phyloP scores from a whole-genome alignment of 2,113 vertebrate genomes.

The Eptesicus fuscus region DNA sequence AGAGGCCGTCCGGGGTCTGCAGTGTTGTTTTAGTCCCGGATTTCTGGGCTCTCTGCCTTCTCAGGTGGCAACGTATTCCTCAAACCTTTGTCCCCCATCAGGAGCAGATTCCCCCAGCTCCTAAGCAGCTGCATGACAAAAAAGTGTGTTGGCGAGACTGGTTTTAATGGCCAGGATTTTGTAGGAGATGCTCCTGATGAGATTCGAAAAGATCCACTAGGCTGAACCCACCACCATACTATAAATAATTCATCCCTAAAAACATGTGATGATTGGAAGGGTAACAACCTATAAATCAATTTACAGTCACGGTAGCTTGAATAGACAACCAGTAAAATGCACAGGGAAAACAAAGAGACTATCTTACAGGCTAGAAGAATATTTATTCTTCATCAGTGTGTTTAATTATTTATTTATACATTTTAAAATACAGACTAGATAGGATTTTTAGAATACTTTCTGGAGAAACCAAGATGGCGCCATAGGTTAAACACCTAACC shows the following conservation, averaged over 20 bases:
- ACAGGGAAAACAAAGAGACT: background rate
- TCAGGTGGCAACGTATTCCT: background rate
- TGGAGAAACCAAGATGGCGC: too few species aligned
- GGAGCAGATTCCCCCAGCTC: background rate
- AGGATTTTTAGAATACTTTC: constrained; percentile 24
- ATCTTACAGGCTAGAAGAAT: background rate
- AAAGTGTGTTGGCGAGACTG: background rate
- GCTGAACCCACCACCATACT: background rate
- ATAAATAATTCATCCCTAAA: background rate
- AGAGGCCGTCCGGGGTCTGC: accelerated
- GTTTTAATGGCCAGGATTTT: background rate
- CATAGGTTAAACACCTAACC: too few species aligned
- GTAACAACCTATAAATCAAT: background rate
- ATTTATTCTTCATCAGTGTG: background rate
- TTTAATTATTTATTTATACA: background rate
- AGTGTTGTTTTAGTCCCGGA: too few species aligned
- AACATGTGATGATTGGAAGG: background rate
- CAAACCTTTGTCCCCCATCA: background rate
- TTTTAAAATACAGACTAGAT: background rate
- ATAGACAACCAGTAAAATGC: background rate
- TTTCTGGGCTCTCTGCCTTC: background rate
- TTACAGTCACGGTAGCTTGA: background rate
- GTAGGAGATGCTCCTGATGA: background rate
- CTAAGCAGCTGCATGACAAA: background rate
- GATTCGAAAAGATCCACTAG: background rate